Evolutionary conservation across 1,140 invertebrate species (phyloP).

Genomic region (Odontomachus brunneus): DNA sequence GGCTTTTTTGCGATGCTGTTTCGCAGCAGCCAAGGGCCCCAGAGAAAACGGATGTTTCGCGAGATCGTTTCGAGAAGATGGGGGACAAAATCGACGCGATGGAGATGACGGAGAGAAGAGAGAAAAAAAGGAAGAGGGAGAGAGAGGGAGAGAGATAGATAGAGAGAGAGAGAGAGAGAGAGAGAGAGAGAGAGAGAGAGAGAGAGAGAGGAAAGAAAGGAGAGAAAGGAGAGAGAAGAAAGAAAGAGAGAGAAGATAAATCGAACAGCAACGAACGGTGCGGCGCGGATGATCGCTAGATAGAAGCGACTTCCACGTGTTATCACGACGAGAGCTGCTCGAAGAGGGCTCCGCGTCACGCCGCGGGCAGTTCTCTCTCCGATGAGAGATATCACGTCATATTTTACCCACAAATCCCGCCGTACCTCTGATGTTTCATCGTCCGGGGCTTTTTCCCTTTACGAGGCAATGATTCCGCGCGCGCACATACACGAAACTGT

Average conservation of each 20-base stretch:
- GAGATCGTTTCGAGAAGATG: no score
- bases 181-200: not conserved
- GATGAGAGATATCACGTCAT: conserved; percentile 72
- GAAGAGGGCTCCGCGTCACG: conserved; percentile 49
- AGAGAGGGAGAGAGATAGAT: no score
- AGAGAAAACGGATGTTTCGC: no score
- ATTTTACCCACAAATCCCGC: conserved; percentile 73
- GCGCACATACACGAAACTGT: not conserved
- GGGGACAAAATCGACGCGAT: not conserved
- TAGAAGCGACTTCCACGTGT: conserved; percentile 45
- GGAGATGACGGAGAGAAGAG: no score
- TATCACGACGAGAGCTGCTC: conserved; percentile 63
- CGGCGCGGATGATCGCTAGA: not conserved
- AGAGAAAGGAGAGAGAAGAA: no score
- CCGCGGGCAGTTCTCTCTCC: conserved; percentile 66
- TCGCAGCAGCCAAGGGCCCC: no score
- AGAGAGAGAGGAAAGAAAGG: no score
- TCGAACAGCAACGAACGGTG: conserved; percentile 8
- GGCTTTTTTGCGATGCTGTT: no score
- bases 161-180: not conserved
- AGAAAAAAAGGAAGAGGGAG: not conserved
- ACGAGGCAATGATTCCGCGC: conserved; percentile 49
- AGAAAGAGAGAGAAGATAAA: conserved; percentile 27
- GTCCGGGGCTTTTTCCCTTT: conserved; percentile 59
- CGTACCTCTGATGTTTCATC: conserved; percentile 51